Percentiles rank a stretch among this genome's conserved stretches.
Conservation (phyloP, 1,140 invertebrate species). For the Listronotus oregonensis region DNA sequence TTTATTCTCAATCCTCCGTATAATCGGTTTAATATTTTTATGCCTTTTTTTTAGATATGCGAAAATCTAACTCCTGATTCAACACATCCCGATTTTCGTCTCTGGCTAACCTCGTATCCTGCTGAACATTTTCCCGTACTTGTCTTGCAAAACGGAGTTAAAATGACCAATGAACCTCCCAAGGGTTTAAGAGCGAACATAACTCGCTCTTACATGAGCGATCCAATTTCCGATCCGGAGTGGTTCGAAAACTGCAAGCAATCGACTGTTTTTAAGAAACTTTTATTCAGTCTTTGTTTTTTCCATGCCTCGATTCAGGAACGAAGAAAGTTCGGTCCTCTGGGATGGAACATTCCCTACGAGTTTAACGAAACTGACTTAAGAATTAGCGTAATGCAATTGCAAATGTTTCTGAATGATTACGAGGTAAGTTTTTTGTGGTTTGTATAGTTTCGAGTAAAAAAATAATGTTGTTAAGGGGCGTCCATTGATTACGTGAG, state of each 20-base stretch:
- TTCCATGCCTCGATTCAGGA: constrained; percentile 94
- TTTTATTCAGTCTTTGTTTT: constrained; percentile 90
- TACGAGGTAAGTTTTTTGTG: constrained; percentile 64
- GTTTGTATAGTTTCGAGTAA: too few species aligned
- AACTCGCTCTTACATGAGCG: constrained; percentile 79
- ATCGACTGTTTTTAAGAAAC: constrained; percentile 77
- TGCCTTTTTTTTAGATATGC: constrained; percentile 74
- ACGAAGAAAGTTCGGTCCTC: constrained; percentile 86
- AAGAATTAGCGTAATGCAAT: constrained; percentile 83
- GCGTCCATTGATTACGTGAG: too few species aligned
- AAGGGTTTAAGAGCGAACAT: constrained; percentile 77
- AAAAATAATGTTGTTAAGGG: too few species aligned
- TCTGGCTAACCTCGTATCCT: constrained; percentile 95
- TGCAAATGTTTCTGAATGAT: constrained; percentile 88
- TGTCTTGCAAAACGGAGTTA: constrained; percentile 91
- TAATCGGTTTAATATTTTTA: too few species aligned
- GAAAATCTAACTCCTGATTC: constrained; percentile 76
- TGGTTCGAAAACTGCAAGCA: constrained; percentile 88
- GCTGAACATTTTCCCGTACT: constrained; percentile 89
- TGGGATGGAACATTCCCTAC: constrained; percentile 95
- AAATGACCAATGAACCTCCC: constrained; percentile 96
- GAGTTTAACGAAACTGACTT: constrained; percentile 96
- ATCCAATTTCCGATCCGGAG: constrained; percentile 85
- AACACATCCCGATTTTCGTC: constrained; percentile 85
- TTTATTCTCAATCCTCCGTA: too few species aligned